Base-by-base conservation (phyloP, 2,113 vertebrate species). In the Tenrec ecaudatus region DNA sequence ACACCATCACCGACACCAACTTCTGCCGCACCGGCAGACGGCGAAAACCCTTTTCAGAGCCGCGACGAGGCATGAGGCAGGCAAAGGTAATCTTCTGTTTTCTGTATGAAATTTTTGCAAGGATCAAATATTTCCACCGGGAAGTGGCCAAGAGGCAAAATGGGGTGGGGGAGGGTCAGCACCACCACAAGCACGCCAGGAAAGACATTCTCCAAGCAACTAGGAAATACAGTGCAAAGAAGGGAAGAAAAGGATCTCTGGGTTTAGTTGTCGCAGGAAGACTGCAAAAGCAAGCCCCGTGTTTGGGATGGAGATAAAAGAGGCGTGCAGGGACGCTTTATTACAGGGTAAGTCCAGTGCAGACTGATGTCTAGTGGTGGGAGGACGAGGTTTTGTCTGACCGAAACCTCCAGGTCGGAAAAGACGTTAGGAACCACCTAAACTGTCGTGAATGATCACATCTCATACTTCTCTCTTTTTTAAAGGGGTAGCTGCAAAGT, bases 61-160 rank as follows among this genome's bases (percentile, higher is more conserved):
- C 15, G 11, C n/a, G 75, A 81, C 93, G 91, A 89, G 96, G 91
- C 69, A 27, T 47, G 57, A 93, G 94, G 95, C 82, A 94, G 89
- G 86, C 93, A 81, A 94, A 98, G 97, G 97, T 98, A 98, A 98
- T 92, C 0, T 31, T 95, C 96, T 31, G 38, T 29, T 90, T 91
- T 97, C 93, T 97, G 62, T 86, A 38, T 93, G 88, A 85, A 76
- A 4, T 95, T 87, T 88, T 92, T 93, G 76, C 83, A 94, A 91
- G 86, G 75, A 23, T 83, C 47, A 33, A 69, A 88, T 91, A 82
- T 60, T 9, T 85, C 69, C 83, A 75, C 53, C 62, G 43, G 87
- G 53, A 90, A 91, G 31, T 57, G 83, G 89, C 58, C 69, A 0
- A 1, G 20, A 81, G 60, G 27, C 4, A 57, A 79, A 79, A 62